Base-by-base conservation (phyloP, 1,140 invertebrate genomes). In the Ruditapes philippinarum region DNA sequence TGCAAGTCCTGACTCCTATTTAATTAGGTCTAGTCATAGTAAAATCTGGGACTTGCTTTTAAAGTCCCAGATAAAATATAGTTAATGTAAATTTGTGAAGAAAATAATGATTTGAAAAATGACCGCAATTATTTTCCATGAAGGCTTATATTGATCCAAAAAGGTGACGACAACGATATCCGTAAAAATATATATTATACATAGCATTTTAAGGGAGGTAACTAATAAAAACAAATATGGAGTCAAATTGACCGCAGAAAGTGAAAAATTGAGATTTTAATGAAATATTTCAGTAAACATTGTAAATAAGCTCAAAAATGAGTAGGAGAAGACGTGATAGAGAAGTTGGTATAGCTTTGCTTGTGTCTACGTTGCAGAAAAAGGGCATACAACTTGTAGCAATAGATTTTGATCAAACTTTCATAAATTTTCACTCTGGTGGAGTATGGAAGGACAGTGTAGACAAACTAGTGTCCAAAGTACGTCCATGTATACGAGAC, bases 351-450 rank as follows among this genome's bases (percentile, higher is more conserved):
- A 84, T 93, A 28, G 76, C 91, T 42, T 76, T 80, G 17, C 90
- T 94, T 79, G 90, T 93, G 17, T 62, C 62, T 9, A 73, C 91
- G 14, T 68, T 94, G 25, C 83, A 76, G 33, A 91, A 93, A 65
- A 94, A 94, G 83, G 91, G 92, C 11, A 93, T 96, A 45, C 92
- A 93, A 81, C 84, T 96, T 51, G 78, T 96, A 19, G 95, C 95
- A 5, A 70, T 95, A 19, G 95, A 96, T 91, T 96, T 96, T 88
- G 95, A 96, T 88, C 91, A 93, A 54, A 96, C 95, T 11, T 82
- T 95, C 40, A 93, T 96, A 49, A 92, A 91, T 25, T 93, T 95
- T 60, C 95, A 96, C 76, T 95, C 95, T 25, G 93, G 93, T n/a
- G 95, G 95, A 12, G 84, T 91, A 42, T 96, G 95, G 95, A 92